Conservation (phyloP, 1,140 invertebrate species). For the Heliconius nattereri region DNA sequence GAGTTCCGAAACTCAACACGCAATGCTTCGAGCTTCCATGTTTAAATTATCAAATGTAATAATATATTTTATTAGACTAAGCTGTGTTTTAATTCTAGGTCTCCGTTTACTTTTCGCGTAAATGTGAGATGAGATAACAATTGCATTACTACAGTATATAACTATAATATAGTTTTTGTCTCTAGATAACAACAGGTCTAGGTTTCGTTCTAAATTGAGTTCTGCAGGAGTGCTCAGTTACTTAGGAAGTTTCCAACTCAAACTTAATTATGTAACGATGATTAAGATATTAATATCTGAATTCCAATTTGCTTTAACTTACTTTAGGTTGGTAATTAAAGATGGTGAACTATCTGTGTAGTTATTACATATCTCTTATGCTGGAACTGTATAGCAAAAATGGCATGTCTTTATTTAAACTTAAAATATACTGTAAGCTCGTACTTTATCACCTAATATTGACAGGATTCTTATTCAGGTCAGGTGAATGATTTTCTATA, state of each 20-base stretch:
- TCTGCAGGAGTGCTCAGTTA: conserved; percentile 8
- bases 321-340: background rate
- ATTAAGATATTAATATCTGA: conserved; percentile 15
- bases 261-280: conserved; percentile 12
- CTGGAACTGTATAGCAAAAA: too few relatives aligned
- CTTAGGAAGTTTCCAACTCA: conserved; percentile 7
- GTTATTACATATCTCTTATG: background rate
- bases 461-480: too few relatives aligned
- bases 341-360: background rate
- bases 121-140: background rate
- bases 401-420: too few relatives aligned
- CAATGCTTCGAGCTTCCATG: too few relatives aligned
- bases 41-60: too few relatives aligned
- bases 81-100: too few relatives aligned
- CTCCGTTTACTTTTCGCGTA: too few relatives aligned
- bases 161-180: background rate
- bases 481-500: too few relatives aligned
- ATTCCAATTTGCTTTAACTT: background rate
- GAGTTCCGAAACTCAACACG: too few relatives aligned
- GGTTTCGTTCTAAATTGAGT: conserved; percentile 1
- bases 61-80: too few relatives aligned
- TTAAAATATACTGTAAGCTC: too few relatives aligned
- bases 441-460: too few relatives aligned
- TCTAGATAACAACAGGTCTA: background rate
- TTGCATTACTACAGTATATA: background rate